Evolutionary conservation across 2,888 invertebrate genomes (phyloP).

Genomic region (Xestoiulus laeticollis): DNA sequence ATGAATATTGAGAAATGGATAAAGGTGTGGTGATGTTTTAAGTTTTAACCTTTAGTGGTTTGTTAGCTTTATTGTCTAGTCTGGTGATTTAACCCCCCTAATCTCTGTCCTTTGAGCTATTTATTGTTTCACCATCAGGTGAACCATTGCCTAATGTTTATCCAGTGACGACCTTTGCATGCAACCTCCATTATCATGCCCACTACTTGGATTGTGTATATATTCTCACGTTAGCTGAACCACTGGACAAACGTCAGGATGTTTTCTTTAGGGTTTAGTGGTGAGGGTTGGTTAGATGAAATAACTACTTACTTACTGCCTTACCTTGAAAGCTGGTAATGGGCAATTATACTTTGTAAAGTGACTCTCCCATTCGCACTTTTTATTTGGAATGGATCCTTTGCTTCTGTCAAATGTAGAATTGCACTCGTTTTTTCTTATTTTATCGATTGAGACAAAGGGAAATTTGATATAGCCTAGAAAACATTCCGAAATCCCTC

Average conservation of each 20-base stretch:
- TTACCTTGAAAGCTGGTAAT: slow-evolving; percentile 12
- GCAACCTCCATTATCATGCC: background rate
- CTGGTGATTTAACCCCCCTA: slow-evolving; percentile 18
- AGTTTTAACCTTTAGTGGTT: slow-evolving; percentile 20
- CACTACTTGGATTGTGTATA: slow-evolving; percentile 8
- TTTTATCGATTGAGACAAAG: background rate
- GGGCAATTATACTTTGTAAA: background rate
- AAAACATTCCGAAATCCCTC: background rate
- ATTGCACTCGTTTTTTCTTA: background rate
- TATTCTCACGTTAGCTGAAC: slow-evolving; percentile 8
- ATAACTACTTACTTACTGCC: slow-evolving; percentile 28
- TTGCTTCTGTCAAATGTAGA: background rate
- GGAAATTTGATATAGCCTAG: background rate
- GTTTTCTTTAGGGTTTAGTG: background rate
- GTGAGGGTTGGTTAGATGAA: background rate
- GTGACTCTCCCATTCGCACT: background rate
- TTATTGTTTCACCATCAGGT: background rate
- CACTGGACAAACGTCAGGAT: slow-evolving; percentile 4
- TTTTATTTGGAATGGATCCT: background rate
- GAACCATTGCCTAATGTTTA: slow-evolving; percentile 23
- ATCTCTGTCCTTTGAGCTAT: slow-evolving; percentile 15
- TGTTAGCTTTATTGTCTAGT: slow-evolving; percentile 35
- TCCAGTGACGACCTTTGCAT: background rate
- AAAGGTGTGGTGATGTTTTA: background rate
- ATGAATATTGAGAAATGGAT: slow-evolving; percentile 25